phyloP scores from a whole-genome alignment of 2,113 vertebrate genomes.

The Platycercus adscitus region DNA sequence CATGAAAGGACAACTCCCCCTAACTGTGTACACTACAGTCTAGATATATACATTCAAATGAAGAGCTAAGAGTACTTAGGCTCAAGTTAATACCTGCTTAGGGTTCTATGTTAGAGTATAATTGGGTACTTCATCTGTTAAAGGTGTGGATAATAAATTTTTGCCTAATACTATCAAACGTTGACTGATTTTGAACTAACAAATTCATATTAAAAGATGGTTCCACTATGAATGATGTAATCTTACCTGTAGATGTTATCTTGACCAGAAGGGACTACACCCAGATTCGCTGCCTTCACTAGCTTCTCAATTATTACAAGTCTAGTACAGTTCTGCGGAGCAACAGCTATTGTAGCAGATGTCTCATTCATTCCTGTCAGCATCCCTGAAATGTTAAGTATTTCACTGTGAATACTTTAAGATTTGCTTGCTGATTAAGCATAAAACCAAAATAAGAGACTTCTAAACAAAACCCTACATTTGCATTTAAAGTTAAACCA shows the following conservation, averaged over 20 bases:
- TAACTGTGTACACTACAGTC: not conserved
- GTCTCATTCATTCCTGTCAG: slow-evolving; percentile 95
- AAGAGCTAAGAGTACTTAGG: not conserved
- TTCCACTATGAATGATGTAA: not conserved
- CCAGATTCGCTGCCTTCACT: slow-evolving; percentile 87
- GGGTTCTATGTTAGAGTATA: not conserved
- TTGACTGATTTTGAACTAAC: not conserved
- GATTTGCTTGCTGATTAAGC: not conserved
- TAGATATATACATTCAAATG: not conserved
- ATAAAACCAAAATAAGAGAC: not conserved
- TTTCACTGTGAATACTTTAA: not conserved
- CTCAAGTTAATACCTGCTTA: not conserved
- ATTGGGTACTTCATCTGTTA: not conserved
- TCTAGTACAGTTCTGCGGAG: slow-evolving; percentile 80
- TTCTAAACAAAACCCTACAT: not conserved
- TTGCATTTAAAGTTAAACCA: not conserved
- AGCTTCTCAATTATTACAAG: slow-evolving; percentile 82
- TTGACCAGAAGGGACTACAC: slow-evolving; percentile 84
- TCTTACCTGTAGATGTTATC: slow-evolving; percentile 86
- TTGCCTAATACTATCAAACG: not conserved
- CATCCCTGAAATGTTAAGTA: slow-evolving; percentile 78
- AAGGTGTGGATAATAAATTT: not conserved
- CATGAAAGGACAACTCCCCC: not conserved
- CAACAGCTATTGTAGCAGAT: slow-evolving; percentile 80
- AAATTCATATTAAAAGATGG: not conserved